phyloP scores from a whole-genome alignment of 2,888 invertebrate species.

The Cephus spinipes region DNA sequence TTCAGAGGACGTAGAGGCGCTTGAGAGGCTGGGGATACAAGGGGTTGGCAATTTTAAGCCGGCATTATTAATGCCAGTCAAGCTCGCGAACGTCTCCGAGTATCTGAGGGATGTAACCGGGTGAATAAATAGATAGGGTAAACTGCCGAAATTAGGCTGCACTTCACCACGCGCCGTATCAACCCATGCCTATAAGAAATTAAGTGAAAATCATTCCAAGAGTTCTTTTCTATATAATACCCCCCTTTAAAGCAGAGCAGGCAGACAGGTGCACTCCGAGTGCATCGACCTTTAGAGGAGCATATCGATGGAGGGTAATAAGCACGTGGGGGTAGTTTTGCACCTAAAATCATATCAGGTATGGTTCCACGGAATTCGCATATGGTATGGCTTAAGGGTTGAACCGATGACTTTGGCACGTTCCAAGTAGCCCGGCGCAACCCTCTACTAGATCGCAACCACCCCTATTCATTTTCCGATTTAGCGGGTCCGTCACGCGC shows the following conservation, averaged over 20 bases:
- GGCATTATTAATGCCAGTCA: constrained; percentile 34
- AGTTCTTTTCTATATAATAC: no score
- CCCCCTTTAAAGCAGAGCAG: no score
- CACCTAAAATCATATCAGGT: background rate
- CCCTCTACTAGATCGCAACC: constrained; percentile 28
- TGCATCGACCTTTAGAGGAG: no score
- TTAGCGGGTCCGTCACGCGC: constrained; percentile 30
- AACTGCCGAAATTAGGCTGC: background rate
- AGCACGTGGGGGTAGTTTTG: no score
- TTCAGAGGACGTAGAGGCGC: background rate
- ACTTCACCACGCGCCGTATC: background rate
- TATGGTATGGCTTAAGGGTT: background rate
- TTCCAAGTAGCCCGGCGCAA: background rate
- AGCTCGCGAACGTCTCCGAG: background rate
- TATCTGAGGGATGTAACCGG: background rate
- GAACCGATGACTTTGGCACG: background rate
- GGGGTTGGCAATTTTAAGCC: constrained; percentile 23
- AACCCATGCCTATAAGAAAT: background rate
- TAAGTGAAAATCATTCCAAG: no score
- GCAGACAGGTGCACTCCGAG: no score
- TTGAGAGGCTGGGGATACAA: background rate
- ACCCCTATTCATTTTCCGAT: constrained; percentile 37
- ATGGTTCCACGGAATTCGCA: background rate
- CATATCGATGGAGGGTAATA: no score
- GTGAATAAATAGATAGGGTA: background rate